phyloP scores from a whole-genome alignment of 2,797 vertebrate species.

The Erpetoichthys calabaricus region DNA sequence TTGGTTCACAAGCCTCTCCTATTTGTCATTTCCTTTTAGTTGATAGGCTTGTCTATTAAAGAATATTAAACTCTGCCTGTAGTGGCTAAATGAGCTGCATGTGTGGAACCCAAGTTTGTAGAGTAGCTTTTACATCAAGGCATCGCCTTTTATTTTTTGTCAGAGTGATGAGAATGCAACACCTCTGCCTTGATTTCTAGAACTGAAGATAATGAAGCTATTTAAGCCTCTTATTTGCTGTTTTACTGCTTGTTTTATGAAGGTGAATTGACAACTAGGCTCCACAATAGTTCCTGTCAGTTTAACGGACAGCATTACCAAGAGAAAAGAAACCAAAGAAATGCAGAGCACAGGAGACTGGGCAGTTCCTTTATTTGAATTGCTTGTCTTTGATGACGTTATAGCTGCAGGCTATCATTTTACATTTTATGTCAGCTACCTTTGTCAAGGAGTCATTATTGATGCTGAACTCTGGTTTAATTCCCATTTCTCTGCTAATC shows the following conservation, averaged over 20 bases:
- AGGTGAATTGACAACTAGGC: conserved; percentile 63
- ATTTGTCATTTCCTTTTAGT: too few relatives aligned
- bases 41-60: too few relatives aligned
- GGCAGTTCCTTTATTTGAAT: conserved; percentile 44
- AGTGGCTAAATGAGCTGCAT: too few relatives aligned
- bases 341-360: conserved; percentile 40
- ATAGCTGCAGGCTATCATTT: conserved; percentile 78
- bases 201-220: conserved; percentile 54
- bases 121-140: too few relatives aligned
- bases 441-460: conserved; percentile 74
- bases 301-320: conserved; percentile 76
- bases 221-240: conserved; percentile 64
- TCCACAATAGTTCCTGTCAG: conserved; percentile 74
- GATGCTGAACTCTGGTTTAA: conserved; percentile 80
- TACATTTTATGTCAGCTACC: conserved; percentile 77
- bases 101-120: too few relatives aligned
- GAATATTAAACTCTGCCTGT: too few relatives aligned
- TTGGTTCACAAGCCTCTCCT: too few relatives aligned
- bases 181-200: conserved; percentile 47
- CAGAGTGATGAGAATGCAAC: conserved; percentile 26
- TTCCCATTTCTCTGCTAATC: conserved; percentile 89
- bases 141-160: neutral
- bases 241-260: conserved; percentile 71
- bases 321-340: conserved; percentile 62
- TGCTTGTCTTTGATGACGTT: conserved; percentile 79